Evolutionary conservation across 1,140 invertebrate species (phyloP), one percentile per base, ranked within the genome.

Genomic region (Liolophura sinensis): DNA sequence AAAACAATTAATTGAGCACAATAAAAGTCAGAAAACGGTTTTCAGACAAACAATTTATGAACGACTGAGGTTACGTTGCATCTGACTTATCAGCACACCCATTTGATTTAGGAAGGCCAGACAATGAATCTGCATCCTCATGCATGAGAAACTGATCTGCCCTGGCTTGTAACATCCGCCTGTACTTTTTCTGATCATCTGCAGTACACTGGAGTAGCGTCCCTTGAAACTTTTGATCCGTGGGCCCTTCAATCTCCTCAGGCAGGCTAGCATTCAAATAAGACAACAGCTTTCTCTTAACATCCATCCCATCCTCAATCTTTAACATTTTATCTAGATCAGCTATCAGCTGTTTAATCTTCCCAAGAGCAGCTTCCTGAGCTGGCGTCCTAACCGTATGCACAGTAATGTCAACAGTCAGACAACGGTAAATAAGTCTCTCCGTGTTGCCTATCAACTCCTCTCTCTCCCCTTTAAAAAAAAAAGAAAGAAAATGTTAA

Each of bases 231-330:
- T 64, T 60, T 22, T 69, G 61, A 54, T 74, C 70, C 20, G 72
- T 64, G 18, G 64, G 61, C 31, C 31, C 52, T 27, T 66, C 67
- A 15, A 60, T 24, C 22, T 61, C 60, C 51, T 74, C 73, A 54
- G 73, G 51, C 0, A 69, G 63, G 58, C 70, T 72, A 57, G 73
- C 70, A 69, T 72, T 74, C 16, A 74, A 27, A 56, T 74, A 74
- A 48, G 73, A 64, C 48, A 64, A 57, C 48, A 61, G 60, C 51
- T 40, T 40, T 40, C 18, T 64, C 11, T n/a, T 18, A 11, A 69
- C 27, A 51, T 65, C 22, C 46, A 56, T 59, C 6, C 65, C 20
- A 20, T 46, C 52, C 22, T 62, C 56, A 20, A 46, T 16, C 15
- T 56, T 59, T 7, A 65, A 52, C n/a, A 64, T 47, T 20, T 20